Conservation (phyloP, 2,797 vertebrate genomes). For the Natrix natrix region DNA sequence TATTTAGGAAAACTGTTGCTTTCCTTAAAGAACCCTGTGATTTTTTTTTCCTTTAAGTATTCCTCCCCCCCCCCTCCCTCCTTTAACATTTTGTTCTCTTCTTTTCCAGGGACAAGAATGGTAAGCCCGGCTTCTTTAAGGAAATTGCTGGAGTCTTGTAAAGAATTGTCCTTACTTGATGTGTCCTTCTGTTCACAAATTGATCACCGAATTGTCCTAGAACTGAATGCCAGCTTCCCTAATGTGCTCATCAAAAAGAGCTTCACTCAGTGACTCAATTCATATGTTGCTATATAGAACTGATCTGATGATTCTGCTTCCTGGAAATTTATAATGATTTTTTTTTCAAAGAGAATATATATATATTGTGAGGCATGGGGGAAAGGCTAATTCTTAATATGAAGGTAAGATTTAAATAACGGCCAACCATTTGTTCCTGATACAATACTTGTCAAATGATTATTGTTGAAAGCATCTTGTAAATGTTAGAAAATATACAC, state of each 20-base stretch:
- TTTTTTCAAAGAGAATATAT: slow-evolving; percentile 44
- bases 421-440: slow-evolving; percentile 28
- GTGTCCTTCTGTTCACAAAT: slow-evolving; percentile 99
- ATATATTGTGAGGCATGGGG: slow-evolving; percentile 45
- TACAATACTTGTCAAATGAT: slow-evolving; percentile 47
- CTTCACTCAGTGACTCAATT: slow-evolving; percentile 88
- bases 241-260: slow-evolving; percentile 96
- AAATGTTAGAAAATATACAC: slow-evolving; percentile 21
- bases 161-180: slow-evolving; percentile 87
- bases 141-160: slow-evolving; percentile 91
- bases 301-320: slow-evolving; percentile 54
- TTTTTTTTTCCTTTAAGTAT: neutral
- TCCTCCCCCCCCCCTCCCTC: neutral
- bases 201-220: slow-evolving; percentile 87
- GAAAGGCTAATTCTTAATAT: slow-evolving; percentile 49
- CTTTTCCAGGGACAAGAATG: slow-evolving; percentile 87
- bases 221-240: slow-evolving; percentile 87
- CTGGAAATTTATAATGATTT: slow-evolving; percentile 45
- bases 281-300: slow-evolving; percentile 58
- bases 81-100: neutral
- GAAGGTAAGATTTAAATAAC: slow-evolving; percentile 48
- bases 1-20: neutral
- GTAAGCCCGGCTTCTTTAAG: slow-evolving; percentile 87
- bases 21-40: neutral
- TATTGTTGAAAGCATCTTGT: slow-evolving; percentile 44